Base-by-base conservation (phyloP, 2,113 vertebrate genomes). In the Heliornis fulica region DNA sequence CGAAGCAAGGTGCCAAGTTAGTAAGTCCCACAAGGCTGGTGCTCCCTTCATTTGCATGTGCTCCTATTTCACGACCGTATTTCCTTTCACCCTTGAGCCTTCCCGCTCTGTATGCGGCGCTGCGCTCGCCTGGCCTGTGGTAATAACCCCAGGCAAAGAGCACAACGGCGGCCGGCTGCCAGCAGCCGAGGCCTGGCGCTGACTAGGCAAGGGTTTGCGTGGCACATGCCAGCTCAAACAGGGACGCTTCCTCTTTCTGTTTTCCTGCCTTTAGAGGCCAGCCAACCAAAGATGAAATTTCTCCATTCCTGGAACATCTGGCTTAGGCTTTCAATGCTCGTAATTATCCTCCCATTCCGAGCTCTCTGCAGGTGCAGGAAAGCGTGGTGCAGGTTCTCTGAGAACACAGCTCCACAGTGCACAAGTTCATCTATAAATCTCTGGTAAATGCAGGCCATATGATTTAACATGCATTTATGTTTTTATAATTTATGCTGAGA, bases 221-320 rank as follows among this genome's bases (percentile, higher is more conserved):
- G 92, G 87, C 84, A 60, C 87, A 56, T 25, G 96, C 96, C 97
- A 97, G 97, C 88, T 95, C 94, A 96, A 96, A 97, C 92, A 97
- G 2, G 9, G 66, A 76, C 85, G 26, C 87, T 97, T 97, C 96
- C 96, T 93, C 41, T 94, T 78, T 89, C 95, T 96, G 90, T 84
- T 97, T 96, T 89, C 74, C 79, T 96, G 93, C 83, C 95, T 93
- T 69, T 70, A 64, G 43, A 92, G 65, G 84, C 95, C 95, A 96
- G 91, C 88, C 94, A 94, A 9, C 43, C 68, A 66, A 64, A 80
- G 64, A 76, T 25, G 95, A 91, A 81, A 93, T 90, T 77, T 91
- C 93, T 95, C 80, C 92, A 31, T 64, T 89, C 79, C 95, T 97
- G 95, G 90, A 94, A 87, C 94, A 72, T 82, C 59, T 94, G 93